Percentiles rank a stretch among this genome's conserved stretches.
These are phyloP conservation scores for Meteorus colon DNA, from an alignment of 2,888 invertebrate genomes.

Conservation along the genomic window DNA sequence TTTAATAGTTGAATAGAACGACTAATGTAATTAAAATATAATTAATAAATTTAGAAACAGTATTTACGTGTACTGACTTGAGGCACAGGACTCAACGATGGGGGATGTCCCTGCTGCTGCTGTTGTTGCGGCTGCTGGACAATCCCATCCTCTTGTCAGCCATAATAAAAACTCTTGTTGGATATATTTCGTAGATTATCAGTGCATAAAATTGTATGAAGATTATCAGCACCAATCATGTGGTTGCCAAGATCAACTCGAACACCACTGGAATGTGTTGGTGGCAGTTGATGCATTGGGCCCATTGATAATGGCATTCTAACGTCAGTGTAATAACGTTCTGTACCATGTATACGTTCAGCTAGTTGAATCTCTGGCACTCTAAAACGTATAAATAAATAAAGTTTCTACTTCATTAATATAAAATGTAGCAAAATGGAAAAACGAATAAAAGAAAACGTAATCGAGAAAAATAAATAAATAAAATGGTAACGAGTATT, in stretches of 20 bases:
- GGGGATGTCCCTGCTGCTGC: conserved; percentile 70
- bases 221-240: conserved; percentile 71
- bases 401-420: conserved; percentile 13
- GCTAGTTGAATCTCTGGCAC: conserved; percentile 69
- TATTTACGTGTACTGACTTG: conserved; percentile 71
- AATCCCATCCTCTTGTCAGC: conserved; percentile 81
- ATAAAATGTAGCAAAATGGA: not conserved
- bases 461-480: not conserved
- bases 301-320: conserved; percentile 67
- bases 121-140: conserved; percentile 61
- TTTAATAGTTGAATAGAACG: not conserved
- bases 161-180: conserved; percentile 77
- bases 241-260: conserved; percentile 71
- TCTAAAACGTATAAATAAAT: conserved; percentile 54
- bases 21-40: conserved; percentile 12
- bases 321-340: conserved; percentile 67
- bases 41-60: conserved; percentile 63
- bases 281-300: conserved; percentile 56
- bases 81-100: conserved; percentile 69
- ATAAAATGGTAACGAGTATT: conserved; percentile 7
- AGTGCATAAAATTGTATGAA: conserved; percentile 68
- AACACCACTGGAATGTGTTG: conserved; percentile 59
- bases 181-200: conserved; percentile 70
- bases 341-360: conserved; percentile 67
- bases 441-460: no score